These are phyloP conservation scores for Heliconius hewitsoni DNA, from an alignment of 1,140 invertebrate genomes.

Conservation along the genomic window DNA sequence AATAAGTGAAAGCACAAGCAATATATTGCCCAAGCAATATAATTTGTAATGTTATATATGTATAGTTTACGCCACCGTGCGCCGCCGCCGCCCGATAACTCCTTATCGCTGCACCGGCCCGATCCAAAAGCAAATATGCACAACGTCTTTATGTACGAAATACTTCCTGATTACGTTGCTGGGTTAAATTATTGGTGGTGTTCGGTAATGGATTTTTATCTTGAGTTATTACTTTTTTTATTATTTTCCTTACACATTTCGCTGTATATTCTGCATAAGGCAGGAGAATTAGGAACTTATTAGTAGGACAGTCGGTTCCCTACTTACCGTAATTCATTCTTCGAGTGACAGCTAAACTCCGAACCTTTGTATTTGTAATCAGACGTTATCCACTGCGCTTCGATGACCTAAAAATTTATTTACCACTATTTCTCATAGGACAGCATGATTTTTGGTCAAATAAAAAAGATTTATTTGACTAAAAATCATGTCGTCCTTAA, in stretches of 20 bases:
- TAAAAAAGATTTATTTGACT: too few relatives aligned
- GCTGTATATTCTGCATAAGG: too few relatives aligned
- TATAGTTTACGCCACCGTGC: slow-evolving; percentile 23
- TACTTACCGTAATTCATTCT: too few relatives aligned
- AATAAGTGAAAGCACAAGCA: not conserved
- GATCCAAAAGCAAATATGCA: slow-evolving; percentile 34
- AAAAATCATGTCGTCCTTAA: too few relatives aligned
- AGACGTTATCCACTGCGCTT: too few relatives aligned
- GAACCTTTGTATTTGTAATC: too few relatives aligned
- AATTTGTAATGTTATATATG: not conserved
- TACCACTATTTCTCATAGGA: too few relatives aligned
- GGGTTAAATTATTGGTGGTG: not conserved
- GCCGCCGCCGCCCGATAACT: slow-evolving; percentile 36
- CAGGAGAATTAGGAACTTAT: too few relatives aligned
- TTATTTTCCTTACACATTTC: not conserved
- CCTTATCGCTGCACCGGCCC: slow-evolving; percentile 36
- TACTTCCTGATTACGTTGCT: slow-evolving; percentile 7
- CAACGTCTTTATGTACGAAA: slow-evolving; percentile 26
- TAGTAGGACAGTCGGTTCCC: too few relatives aligned
- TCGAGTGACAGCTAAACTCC: too few relatives aligned
- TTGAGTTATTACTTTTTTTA: not conserved
- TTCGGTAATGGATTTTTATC: not conserved
- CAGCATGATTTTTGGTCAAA: too few relatives aligned
- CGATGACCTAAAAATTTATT: too few relatives aligned
- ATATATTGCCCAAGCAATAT: not conserved